Conservation (phyloP, 2,888 invertebrate species). For the Sthenelais limicola region DNA sequence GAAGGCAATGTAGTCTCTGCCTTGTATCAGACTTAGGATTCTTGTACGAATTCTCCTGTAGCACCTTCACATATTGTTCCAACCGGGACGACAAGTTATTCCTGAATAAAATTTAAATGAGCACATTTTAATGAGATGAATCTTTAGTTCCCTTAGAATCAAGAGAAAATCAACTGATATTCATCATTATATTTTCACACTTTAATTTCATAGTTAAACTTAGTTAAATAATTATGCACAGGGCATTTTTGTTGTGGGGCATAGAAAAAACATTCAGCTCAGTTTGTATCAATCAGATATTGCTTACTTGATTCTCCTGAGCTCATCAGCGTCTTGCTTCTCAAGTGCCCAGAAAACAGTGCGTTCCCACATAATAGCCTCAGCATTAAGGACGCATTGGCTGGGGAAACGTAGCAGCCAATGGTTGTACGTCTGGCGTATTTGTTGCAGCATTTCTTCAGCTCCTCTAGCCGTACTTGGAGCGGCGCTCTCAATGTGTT, state of each 20-base stretch:
- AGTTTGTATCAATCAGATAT: not conserved
- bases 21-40: slow-evolving; percentile 33
- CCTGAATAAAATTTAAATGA: slow-evolving; percentile 31
- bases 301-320: slow-evolving; percentile 55
- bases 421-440: slow-evolving; percentile 60
- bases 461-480: slow-evolving; percentile 23
- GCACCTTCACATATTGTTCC: slow-evolving; percentile 49
- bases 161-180: no score
- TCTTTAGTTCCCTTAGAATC: no score
- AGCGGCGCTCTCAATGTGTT: slow-evolving; percentile 32
- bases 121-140: no score
- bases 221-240: no score
- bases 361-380: slow-evolving; percentile 67
- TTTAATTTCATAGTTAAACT: no score
- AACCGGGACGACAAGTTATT: slow-evolving; percentile 35
- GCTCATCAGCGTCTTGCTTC: slow-evolving; percentile 57
- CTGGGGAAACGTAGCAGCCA: slow-evolving; percentile 69
- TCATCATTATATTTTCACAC: no score
- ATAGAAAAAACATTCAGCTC: no score
- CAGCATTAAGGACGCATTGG: slow-evolving; percentile 66
- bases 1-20: slow-evolving; percentile 58
- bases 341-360: slow-evolving; percentile 59
- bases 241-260: no score
- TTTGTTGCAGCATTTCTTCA: slow-evolving; percentile 33
- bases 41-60: slow-evolving; percentile 47